Evolutionary conservation across 2,797 vertebrate genomes (phyloP).

Genomic region (Eulemur rubriventer): DNA sequence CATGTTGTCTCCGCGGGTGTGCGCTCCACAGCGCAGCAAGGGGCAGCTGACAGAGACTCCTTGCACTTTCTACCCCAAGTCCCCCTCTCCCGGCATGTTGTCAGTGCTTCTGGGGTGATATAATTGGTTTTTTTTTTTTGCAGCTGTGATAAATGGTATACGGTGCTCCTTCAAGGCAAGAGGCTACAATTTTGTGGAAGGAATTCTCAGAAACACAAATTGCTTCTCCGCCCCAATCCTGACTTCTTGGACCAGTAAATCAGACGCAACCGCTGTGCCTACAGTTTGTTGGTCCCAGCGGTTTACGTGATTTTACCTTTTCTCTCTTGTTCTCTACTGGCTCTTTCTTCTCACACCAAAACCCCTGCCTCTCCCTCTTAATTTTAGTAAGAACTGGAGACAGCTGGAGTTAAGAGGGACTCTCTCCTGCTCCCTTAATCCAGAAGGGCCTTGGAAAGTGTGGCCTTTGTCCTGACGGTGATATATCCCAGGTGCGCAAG

Average conservation of each 20-base stretch:
- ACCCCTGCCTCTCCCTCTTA: not conserved
- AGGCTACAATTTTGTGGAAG: constrained; percentile 45
- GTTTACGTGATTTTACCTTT: not conserved
- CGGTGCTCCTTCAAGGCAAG: constrained; percentile 66
- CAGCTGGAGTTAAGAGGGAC: not conserved
- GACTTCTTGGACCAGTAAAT: constrained; percentile 23
- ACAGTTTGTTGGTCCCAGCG: not conserved
- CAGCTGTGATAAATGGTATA: constrained; percentile 44
- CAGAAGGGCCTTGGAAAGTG: not conserved
- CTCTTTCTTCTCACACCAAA: not conserved
- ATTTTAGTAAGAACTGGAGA: not conserved
- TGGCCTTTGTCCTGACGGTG: not conserved
- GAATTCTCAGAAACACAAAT: constrained; percentile 34
- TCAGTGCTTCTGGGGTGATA: constrained; percentile 43
- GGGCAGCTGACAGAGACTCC: constrained; percentile 17
- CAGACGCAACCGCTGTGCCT: accelerated
- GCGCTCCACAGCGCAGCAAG: not conserved
- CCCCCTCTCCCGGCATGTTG: not conserved
- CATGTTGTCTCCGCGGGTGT: not conserved
- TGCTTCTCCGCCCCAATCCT: not conserved
- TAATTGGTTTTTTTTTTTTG: not conserved
- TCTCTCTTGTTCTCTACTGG: not conserved
- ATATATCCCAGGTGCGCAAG: not conserved
- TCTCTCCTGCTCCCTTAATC: not conserved
- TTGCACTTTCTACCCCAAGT: not conserved